Conservation (phyloP, 2,797 vertebrate genomes). For the Hydrocynus forskahlii region DNA sequence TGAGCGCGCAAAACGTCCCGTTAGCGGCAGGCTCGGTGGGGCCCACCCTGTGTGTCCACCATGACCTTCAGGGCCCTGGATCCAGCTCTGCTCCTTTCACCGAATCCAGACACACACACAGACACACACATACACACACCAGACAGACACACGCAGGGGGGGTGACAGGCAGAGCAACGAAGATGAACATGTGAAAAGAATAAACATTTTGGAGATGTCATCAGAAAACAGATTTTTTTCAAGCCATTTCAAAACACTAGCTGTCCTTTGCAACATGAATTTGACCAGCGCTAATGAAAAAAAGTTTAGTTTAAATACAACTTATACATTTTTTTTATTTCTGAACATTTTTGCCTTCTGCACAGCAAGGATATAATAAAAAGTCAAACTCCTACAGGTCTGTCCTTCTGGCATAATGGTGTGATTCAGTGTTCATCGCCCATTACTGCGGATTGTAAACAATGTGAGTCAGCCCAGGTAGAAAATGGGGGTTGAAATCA, state of each 20-base stretch:
- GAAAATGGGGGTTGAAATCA: slow-evolving; percentile 36
- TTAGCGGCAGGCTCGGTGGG: slow-evolving; percentile 2
- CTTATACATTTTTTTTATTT: no score
- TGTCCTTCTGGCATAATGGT: background rate
- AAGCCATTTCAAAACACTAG: no score
- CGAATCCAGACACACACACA: background rate
- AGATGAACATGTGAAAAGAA: slow-evolving; percentile 6
- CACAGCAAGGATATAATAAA: background rate
- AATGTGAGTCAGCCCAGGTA: slow-evolving; percentile 26
- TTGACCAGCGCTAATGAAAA: no score
- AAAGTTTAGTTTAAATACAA: no score
- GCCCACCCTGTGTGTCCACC: background rate
- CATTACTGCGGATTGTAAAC: slow-evolving; percentile 33
- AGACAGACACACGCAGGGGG: background rate
- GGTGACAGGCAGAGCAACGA: no score
- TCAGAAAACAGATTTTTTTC: background rate
- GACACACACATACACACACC: no score
- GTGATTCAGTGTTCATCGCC: slow-evolving; percentile 14
- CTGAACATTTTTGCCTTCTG: background rate
- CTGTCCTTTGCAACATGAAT: no score
- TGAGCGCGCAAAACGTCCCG: slow-evolving; percentile 18
- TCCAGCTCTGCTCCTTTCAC: background rate
- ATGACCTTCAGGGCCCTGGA: background rate
- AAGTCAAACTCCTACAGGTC: background rate
- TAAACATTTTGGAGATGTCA: background rate